Evolutionary conservation across 2,888 invertebrate genomes (phyloP).

Genomic region (Catocala fraxini): DNA sequence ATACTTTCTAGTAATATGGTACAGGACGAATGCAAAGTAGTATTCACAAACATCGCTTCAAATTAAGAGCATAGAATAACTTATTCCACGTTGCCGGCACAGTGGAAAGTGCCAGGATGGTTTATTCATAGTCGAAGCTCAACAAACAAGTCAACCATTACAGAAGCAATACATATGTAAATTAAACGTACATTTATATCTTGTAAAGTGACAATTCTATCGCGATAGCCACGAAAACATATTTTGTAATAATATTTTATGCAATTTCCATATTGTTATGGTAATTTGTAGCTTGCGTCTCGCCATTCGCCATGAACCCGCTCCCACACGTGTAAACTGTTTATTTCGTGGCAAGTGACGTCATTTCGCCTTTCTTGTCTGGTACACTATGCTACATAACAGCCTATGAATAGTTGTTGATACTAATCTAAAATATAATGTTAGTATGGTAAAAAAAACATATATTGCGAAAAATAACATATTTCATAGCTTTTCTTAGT

Average conservation of each 20-base stretch:
- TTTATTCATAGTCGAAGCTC: background rate
- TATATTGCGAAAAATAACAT: no score
- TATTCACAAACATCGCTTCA: background rate
- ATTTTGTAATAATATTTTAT: slow-evolving; percentile 37
- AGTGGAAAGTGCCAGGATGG: background rate
- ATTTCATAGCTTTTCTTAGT: no score
- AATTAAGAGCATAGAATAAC: no score
- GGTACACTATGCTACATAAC: slow-evolving; percentile 15
- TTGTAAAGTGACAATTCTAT: slow-evolving; percentile 8
- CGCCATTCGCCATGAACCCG: slow-evolving; percentile 47
- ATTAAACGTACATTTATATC: slow-evolving; percentile 6
- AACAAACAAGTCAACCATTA: slow-evolving; percentile 1
- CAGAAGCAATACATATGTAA: slow-evolving; percentile 4
- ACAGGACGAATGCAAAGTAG: background rate
- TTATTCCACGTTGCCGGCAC: no score
- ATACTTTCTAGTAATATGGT: no score
- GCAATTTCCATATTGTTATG: slow-evolving; percentile 44
- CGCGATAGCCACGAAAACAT: slow-evolving; percentile 29
- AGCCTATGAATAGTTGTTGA: slow-evolving; percentile 13
- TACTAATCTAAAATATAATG: background rate
- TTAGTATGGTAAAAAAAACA: no score
- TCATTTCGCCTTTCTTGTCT: slow-evolving; percentile 33
- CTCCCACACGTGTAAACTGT: slow-evolving; percentile 49
- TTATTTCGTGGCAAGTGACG: slow-evolving; percentile 38
- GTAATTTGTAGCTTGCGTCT: slow-evolving; percentile 39